phyloP scores from a whole-genome alignment of 2,888 invertebrate genomes.

The Thelaira solivaga region DNA sequence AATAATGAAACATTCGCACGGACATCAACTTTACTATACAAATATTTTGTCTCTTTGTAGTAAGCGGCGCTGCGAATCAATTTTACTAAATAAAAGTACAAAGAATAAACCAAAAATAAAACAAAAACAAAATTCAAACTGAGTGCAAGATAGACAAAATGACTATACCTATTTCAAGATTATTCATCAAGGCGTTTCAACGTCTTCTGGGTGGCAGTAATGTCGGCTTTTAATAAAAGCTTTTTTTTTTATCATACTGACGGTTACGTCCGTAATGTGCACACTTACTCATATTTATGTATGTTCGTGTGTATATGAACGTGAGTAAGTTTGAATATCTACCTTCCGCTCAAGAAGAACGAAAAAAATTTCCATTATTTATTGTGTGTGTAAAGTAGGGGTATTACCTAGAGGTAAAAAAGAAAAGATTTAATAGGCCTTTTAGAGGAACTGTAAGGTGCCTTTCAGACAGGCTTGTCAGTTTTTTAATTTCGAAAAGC shows the following conservation, averaged over 20 bases:
- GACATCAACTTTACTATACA: constrained; percentile 12
- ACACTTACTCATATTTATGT: neutral
- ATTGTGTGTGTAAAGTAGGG: neutral
- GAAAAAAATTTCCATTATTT: constrained; percentile 14
- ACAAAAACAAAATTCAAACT: neutral
- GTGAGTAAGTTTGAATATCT: neutral
- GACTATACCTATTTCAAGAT: constrained; percentile 55
- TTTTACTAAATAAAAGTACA: constrained; percentile 42
- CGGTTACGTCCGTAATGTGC: constrained; percentile 43
- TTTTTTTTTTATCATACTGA: constrained; percentile 43
- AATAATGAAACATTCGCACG: constrained; percentile 8
- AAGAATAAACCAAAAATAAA: neutral
- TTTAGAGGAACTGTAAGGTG: no score
- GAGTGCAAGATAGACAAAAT: constrained; percentile 50
- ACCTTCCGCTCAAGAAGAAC: constrained; percentile 27
- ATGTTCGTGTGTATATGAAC: neutral
- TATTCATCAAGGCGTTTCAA: constrained; percentile 49
- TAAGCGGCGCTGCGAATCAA: constrained; percentile 56
- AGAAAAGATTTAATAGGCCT: no score
- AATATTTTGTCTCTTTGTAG: constrained; percentile 39
- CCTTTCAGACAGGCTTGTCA: no score
- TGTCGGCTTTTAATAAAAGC: constrained; percentile 55
- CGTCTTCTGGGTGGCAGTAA: constrained; percentile 53
- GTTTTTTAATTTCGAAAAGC: no score
- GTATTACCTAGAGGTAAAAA: no score